Percentiles rank a stretch among this genome's conserved stretches.
phyloP scores from a whole-genome alignment of 2,888 invertebrate species.

The Catocala nupta region DNA sequence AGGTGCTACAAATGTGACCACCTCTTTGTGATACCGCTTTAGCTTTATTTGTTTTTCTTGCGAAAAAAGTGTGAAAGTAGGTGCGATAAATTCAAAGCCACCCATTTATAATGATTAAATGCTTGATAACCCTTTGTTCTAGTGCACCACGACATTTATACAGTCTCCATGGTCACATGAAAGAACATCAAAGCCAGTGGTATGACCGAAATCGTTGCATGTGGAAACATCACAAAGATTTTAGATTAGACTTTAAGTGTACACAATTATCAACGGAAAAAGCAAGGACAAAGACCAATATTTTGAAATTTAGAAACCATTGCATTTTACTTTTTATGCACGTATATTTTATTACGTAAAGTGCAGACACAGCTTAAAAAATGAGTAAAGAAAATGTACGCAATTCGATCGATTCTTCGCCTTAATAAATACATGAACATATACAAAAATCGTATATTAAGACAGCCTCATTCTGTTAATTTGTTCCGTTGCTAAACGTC shows the following conservation, averaged over 20 bases:
- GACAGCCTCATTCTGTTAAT: too few relatives aligned
- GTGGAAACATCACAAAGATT: slow-evolving; percentile 43
- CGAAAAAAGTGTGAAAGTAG: slow-evolving; percentile 5
- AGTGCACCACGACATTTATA: slow-evolving; percentile 7
- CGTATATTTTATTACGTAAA: too few relatives aligned
- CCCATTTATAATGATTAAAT: slow-evolving; percentile 3
- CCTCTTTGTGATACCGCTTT: slow-evolving; percentile 1
- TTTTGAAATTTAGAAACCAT: too few relatives aligned
- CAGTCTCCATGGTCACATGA: slow-evolving; percentile 20
- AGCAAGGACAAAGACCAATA: background rate
- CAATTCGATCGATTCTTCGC: too few relatives aligned
- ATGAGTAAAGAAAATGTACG: too few relatives aligned
- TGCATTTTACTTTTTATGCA: background rate
- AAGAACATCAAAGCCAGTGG: slow-evolving; percentile 22
- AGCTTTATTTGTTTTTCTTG: background rate
- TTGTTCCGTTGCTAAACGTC: too few relatives aligned
- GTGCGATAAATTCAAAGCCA: background rate
- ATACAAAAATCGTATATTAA: too few relatives aligned
- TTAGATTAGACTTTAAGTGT: slow-evolving; percentile 39
- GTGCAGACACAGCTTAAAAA: too few relatives aligned
- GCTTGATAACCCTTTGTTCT: slow-evolving; percentile 6
- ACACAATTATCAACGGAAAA: slow-evolving; percentile 25
- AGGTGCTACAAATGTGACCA: background rate
- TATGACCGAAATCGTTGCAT: slow-evolving; percentile 38
- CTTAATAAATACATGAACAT: too few relatives aligned